Evolutionary conservation across 2,888 invertebrate genomes (phyloP).

Genomic region (Andrena bucephala): DNA sequence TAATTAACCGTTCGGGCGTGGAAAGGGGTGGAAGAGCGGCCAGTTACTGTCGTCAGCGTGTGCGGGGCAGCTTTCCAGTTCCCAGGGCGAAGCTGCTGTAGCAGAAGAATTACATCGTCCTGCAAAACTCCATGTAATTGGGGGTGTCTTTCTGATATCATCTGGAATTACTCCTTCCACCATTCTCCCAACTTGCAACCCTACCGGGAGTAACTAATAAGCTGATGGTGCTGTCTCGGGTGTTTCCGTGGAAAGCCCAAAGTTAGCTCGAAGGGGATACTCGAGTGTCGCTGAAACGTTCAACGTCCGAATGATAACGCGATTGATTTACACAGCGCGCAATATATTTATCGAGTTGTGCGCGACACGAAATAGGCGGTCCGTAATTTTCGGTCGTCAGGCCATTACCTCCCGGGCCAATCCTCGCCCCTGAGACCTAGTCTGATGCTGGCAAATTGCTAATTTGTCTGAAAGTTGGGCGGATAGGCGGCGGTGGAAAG

Average conservation of each 20-base stretch:
- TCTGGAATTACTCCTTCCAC: no score
- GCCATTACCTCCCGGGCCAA: constrained; percentile 60
- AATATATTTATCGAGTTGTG: constrained; percentile 47
- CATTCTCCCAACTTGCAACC: no score
- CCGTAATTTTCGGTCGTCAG: constrained; percentile 64
- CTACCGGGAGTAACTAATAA: no score
- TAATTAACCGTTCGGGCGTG: constrained; percentile 27
- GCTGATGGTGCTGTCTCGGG: no score
- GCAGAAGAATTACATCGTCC: not conserved
- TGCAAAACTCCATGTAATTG: no score
- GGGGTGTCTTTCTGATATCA: no score
- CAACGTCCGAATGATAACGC: constrained; percentile 31
- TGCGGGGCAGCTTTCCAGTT: not conserved
- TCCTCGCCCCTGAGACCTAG: constrained; percentile 53
- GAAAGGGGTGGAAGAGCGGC: not conserved
- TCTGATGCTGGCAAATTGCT: constrained; percentile 72
- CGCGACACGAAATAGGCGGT: constrained; percentile 65
- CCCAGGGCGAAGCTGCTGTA: not conserved
- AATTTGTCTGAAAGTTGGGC: constrained; percentile 68
- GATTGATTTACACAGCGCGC: constrained; percentile 19
- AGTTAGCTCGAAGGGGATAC: not conserved
- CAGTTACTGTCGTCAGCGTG: not conserved
- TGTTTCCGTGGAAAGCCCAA: not conserved
- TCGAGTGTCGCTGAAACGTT: not conserved
- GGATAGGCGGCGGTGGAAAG: constrained; percentile 23